Conservation (phyloP, 2,888 invertebrate genomes). For the Cordilura impudica region DNA sequence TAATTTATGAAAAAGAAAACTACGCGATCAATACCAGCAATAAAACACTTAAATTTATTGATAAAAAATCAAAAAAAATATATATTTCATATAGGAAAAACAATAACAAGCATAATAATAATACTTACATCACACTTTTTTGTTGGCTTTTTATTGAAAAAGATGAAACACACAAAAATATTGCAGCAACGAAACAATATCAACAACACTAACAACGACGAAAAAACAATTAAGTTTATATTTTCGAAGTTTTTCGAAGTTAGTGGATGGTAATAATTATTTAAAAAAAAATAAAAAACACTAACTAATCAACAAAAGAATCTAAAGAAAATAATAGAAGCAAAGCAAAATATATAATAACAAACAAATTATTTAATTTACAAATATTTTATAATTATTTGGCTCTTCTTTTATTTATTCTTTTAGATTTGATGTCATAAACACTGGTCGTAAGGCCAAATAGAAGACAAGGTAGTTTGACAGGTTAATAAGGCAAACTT, state of each 20-base stretch:
- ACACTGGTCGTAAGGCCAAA: slow-evolving; percentile 4
- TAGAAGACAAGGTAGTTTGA: slow-evolving; percentile 42
- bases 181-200: background rate
- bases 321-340: background rate
- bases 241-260: background rate
- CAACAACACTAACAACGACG: slow-evolving; percentile 4
- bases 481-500: slow-evolving; percentile 2
- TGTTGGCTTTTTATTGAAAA: background rate
- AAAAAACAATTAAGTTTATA: slow-evolving; percentile 8
- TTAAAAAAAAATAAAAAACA: background rate
- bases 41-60: slow-evolving; percentile 1
- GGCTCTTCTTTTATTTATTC: background rate
- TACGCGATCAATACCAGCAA: background rate
- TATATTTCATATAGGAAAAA: slow-evolving; percentile 16
- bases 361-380: background rate
- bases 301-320: background rate
- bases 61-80: slow-evolving; percentile 2
- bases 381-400: background rate
- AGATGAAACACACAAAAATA: slow-evolving; percentile 4
- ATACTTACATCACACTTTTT: slow-evolving; percentile 55
- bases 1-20: background rate
- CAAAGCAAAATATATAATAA: too few species aligned
- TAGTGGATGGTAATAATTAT: background rate
- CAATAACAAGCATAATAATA: slow-evolving; percentile 17
- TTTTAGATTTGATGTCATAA: background rate